A percentile compares a stretch with the other conserved stretches of the same genome.
phyloP scores from a whole-genome alignment of 2,797 vertebrate species.

The Phoeniculus purpureus region DNA sequence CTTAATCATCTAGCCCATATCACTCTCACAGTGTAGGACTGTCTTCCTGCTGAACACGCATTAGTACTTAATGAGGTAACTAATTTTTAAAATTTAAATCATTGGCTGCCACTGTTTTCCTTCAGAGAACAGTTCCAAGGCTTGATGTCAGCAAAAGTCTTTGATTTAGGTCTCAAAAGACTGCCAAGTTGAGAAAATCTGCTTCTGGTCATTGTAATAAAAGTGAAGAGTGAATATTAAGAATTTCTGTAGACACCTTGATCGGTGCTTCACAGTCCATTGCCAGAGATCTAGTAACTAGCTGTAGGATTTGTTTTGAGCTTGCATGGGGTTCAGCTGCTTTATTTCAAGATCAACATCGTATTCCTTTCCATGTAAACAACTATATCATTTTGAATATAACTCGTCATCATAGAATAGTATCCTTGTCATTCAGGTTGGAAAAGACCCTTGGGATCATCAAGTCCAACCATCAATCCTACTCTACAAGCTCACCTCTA shows the following conservation, averaged over 20 bases:
- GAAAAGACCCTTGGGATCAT: no score
- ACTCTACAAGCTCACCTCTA: no score
- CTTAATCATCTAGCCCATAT: not conserved
- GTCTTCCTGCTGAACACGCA: not conserved
- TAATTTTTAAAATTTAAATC: slow-evolving; percentile 34
- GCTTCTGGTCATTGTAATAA: not conserved
- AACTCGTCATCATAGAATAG: no score
- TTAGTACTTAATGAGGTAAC: slow-evolving; percentile 28
- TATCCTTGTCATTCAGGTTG: no score
- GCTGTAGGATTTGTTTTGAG: not conserved
- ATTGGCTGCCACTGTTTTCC: not conserved
- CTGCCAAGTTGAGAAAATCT: not conserved
- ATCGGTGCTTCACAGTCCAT: not conserved
- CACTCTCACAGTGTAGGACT: not conserved
- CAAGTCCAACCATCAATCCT: no score
- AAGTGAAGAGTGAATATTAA: not conserved
- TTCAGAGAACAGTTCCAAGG: not conserved
- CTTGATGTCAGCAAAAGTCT: not conserved
- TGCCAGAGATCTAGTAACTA: not conserved
- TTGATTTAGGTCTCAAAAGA: slow-evolving; percentile 12
- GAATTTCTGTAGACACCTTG: not conserved
- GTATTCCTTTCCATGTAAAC: not conserved
- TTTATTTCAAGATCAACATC: not conserved
- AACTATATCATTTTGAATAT: not conserved
- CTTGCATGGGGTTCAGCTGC: not conserved